These are phyloP conservation scores for Melanotaenia nigrans DNA, from an alignment of 2,797 vertebrate genomes.

Conservation along the genomic window DNA sequence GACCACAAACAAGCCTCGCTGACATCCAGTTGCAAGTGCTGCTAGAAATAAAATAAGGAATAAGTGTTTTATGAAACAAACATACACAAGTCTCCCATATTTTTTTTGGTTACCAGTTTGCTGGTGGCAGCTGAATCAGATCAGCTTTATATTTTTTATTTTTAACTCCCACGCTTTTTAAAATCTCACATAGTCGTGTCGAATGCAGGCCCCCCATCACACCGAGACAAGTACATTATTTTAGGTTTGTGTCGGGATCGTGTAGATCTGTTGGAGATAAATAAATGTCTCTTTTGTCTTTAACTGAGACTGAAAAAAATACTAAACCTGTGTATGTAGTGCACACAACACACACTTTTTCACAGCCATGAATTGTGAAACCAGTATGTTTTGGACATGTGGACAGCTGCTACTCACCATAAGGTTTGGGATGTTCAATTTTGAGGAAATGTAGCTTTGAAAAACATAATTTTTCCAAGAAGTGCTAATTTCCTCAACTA, in stretches of 20 bases:
- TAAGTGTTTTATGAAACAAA: conserved; percentile 88
- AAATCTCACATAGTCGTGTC: conserved; percentile 35
- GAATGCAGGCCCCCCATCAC: conserved; percentile 41
- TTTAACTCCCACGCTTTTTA: conserved; percentile 9
- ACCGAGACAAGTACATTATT: conserved; percentile 34
- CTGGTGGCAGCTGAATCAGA: conserved; percentile 88
- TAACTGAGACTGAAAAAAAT: conserved; percentile 47
- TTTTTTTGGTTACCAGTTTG: conserved; percentile 82
- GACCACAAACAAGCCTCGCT: conserved; percentile 70
- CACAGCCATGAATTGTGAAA: conserved; percentile 37
- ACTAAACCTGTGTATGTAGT: conserved; percentile 12
- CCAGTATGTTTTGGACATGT: conserved; percentile 57
- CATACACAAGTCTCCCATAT: conserved; percentile 80
- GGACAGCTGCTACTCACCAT: no score
- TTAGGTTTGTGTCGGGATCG: conserved; percentile 20
- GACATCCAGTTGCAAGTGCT: conserved; percentile 72
- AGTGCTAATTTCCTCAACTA: no score
- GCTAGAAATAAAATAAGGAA: conserved; percentile 72
- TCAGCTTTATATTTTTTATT: neutral
- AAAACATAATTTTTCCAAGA: no score
- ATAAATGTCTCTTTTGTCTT: conserved; percentile 54
- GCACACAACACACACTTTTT: conserved; percentile 68
- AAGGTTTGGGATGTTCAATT: no score
- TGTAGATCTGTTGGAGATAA: conserved; percentile 51
- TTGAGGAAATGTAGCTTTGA: no score